A percentile compares a stretch with the other conserved stretches of the same genome.
Conservation (phyloP, 2,797 vertebrate genomes). For the Sus cebifrons region DNA sequence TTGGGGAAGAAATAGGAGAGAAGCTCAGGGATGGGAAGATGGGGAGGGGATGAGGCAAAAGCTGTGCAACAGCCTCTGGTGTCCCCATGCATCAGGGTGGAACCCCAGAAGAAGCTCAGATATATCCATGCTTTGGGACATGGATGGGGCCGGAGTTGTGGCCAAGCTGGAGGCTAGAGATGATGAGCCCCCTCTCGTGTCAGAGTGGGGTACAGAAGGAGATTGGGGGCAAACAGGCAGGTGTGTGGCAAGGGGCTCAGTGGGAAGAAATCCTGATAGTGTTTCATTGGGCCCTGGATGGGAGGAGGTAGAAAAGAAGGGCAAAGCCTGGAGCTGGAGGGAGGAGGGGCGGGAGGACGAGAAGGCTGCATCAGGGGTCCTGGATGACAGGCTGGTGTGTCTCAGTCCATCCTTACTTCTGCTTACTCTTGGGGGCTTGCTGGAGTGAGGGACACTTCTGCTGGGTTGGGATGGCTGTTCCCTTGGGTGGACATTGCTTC, state of each 20-base stretch:
- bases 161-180: background rate
- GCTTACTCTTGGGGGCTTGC: conserved; percentile 61
- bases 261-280: background rate
- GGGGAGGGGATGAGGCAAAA: background rate
- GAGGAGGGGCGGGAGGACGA: background rate
- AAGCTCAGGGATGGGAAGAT: fast-evolving
- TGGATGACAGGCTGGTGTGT: background rate
- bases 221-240: background rate
- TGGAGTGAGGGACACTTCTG: conserved; percentile 60
- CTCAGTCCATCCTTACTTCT: conserved; percentile 55
- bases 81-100: background rate
- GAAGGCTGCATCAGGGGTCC: background rate
- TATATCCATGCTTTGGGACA: background rate
- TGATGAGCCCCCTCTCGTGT: background rate
- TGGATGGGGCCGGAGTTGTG: background rate
- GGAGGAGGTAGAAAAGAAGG: background rate
- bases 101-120: background rate
- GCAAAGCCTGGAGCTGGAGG: background rate
- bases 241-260: background rate
- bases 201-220: background rate
- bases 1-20: background rate
- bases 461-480: background rate
- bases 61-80: background rate
- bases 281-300: background rate
- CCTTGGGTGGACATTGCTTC: conserved; percentile 62